Base-by-base conservation (phyloP, 1,140 invertebrate genomes). In the Dendroctonus ponderosae region DNA sequence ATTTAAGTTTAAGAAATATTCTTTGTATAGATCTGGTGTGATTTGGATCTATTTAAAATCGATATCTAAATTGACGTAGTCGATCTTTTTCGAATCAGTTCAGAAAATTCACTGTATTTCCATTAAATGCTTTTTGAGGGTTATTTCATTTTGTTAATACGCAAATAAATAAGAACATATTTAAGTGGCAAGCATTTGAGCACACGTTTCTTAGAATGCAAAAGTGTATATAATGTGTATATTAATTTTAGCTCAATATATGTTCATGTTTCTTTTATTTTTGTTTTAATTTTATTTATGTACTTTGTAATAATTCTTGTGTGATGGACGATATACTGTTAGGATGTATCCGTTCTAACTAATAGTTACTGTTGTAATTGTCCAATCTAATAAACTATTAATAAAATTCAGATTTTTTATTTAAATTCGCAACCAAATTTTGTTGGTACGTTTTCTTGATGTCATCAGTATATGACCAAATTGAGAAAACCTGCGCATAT, bases 321-420 rank as follows among this genome's bases (percentile, higher is more conserved):
- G 69, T 75, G 71, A 71, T 71, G 73, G 70, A 70, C 62, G 68
- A 70, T 54, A 65, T 68, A 75, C 68, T 68, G 53, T 72, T 75
- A 75, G 71, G 70, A 54, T 76, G 69, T 72, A 72, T 64, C 71
- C 75, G 67, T 66, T 69, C 71, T 70, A 71, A 70, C 71, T 73
- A 75, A 70, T 76, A 76, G 71, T 76, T 75, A 76, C 68, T 77
- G 76, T 77, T 77, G 76, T 77, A 77, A 76, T 77, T 77, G 76
- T 77, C 76, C 74, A 73, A 70, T 70, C 74, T 74, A 76, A 76
- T 77, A 76, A 77, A 74, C 57, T 72, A 76, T 76, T 76, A 77
- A 73, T 70, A 75, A 52, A 52, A 26, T 26, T 26, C 26, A 26
- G 26, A 26, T 26, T 26, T 26, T 26, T 26, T 26, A 26, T 26